phyloP scores from a whole-genome alignment of 2,797 vertebrate genomes.

The Cryptoblepharus egeriae region DNA sequence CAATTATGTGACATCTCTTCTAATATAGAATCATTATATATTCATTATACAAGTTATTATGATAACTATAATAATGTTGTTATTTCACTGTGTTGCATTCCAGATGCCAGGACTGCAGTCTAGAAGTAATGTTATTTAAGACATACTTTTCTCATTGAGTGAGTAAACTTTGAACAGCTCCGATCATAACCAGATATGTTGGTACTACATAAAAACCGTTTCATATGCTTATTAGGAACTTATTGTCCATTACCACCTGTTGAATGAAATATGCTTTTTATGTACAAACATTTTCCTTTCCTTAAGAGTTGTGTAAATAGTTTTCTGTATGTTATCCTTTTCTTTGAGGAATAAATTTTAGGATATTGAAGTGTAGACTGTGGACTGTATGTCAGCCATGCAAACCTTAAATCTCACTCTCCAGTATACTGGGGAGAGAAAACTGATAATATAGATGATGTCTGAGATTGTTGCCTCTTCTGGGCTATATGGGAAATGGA shows the following conservation, averaged over 20 bases:
- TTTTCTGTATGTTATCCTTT: conserved; percentile 65
- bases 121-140: conserved; percentile 34
- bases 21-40: conserved; percentile 26
- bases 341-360: conserved; percentile 31
- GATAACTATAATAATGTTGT: no score
- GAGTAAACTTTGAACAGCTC: neutral
- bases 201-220: neutral
- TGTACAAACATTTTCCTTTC: conserved; percentile 66
- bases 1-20: conserved; percentile 55
- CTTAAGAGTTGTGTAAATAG: conserved; percentile 74
- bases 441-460: neutral
- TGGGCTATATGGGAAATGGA: neutral
- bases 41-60: neutral
- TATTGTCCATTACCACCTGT: conserved; percentile 39
- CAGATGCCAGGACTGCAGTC: conserved; percentile 34
- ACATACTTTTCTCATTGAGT: neutral
- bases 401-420: neutral
- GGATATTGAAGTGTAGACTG: neutral
- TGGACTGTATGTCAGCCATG: conserved; percentile 22
- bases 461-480: neutral
- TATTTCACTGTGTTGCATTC: conserved; percentile 32
- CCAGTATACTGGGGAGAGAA: neutral
- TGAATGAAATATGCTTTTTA: conserved; percentile 61
- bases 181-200: neutral
- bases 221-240: neutral